Evolutionary conservation across 1,140 invertebrate species (phyloP).

Genomic region (Eumaeus atala): DNA sequence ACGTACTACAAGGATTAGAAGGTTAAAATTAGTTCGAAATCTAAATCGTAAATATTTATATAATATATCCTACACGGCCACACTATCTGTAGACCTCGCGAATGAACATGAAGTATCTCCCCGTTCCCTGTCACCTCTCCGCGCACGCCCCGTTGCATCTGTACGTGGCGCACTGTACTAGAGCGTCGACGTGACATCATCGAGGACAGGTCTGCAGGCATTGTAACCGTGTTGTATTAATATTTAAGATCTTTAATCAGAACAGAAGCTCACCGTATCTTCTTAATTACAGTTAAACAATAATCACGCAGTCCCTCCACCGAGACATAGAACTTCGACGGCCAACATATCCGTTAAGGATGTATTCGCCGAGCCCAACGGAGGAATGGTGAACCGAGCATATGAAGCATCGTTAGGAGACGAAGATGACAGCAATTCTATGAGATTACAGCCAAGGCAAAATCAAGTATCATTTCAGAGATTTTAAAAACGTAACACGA

Average conservation of each 20-base stretch:
- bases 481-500: conserved; percentile 42
- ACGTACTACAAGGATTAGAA: too few relatives aligned
- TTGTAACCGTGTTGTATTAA: too few relatives aligned
- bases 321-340: conserved; percentile 72
- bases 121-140: too few relatives aligned
- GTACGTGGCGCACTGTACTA: too few relatives aligned
- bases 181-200: too few relatives aligned
- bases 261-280: not conserved
- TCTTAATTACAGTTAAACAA: conserved; percentile 60
- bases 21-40: too few relatives aligned
- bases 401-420: conserved; percentile 76
- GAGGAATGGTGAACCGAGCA: conserved; percentile 76
- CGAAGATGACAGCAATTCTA: conserved; percentile 76
- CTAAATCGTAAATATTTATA: too few relatives aligned
- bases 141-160: too few relatives aligned
- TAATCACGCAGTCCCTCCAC: conserved; percentile 56
- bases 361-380: conserved; percentile 76
- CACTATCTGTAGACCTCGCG: too few relatives aligned
- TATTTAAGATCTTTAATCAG: not conserved
- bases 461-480: conserved; percentile 70
- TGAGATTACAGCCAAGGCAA: conserved; percentile 73
- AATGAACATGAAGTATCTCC: too few relatives aligned
- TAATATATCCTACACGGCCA: too few relatives aligned
- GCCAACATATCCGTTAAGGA: conserved; percentile 78
- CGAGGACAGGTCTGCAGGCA: too few relatives aligned